phyloP scores from a whole-genome alignment of 2,797 vertebrate species.

The Brachymystax lenok region DNA sequence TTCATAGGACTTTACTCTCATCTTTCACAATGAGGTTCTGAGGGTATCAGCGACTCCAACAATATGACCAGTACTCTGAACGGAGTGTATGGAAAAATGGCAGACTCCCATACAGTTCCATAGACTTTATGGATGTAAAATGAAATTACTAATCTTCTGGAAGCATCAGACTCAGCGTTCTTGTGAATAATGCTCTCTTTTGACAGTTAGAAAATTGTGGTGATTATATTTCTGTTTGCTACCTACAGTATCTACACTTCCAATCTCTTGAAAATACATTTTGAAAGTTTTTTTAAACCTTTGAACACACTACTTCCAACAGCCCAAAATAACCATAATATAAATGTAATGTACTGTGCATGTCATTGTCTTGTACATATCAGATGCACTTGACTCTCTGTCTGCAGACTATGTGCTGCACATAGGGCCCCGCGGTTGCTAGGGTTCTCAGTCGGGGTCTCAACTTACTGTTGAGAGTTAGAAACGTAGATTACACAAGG shows the following conservation, averaged over 20 bases:
- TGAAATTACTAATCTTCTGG: constrained; percentile 14
- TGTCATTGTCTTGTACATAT: constrained; percentile 68
- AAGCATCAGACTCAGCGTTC: constrained; percentile 20
- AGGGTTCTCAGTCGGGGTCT: no score
- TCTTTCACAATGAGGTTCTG: constrained; percentile 1
- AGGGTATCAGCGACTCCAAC: constrained; percentile 1
- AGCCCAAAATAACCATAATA: constrained; percentile 14
- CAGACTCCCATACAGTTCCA: constrained; percentile 8
- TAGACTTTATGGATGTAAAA: constrained; percentile 22
- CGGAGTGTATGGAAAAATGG: constrained; percentile 4
- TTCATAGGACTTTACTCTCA: neutral
- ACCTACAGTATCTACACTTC: constrained; percentile 17
- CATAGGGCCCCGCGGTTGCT: no score
- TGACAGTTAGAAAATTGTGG: constrained; percentile 27
- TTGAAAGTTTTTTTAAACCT: constrained; percentile 33
- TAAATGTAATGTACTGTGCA: constrained; percentile 47
- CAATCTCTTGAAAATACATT: constrained; percentile 20
- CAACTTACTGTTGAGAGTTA: no score
- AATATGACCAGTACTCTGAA: neutral
- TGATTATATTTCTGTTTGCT: constrained; percentile 36
- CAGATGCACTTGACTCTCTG: constrained; percentile 59
- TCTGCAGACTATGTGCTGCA: neutral
- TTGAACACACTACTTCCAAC: constrained; percentile 22
- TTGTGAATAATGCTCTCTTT: constrained; percentile 20
- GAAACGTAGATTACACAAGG: no score